phyloP scores from a whole-genome alignment of 2,888 invertebrate genomes.

The Strigamia crassipes region DNA sequence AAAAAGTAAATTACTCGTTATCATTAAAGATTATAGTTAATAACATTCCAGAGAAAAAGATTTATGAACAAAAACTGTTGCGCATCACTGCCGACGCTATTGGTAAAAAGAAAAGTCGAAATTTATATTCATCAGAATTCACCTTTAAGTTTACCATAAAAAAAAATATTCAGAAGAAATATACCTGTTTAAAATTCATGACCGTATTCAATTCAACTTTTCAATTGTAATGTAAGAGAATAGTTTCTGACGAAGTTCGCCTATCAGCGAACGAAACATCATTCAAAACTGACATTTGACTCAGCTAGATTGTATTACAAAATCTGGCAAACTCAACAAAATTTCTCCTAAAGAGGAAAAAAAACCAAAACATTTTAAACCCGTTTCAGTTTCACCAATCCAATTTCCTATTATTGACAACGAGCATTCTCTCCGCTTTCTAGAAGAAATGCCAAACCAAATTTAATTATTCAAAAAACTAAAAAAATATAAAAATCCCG shows the following conservation, averaged over 20 bases:
- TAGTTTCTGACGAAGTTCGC: not conserved
- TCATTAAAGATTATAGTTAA: not conserved
- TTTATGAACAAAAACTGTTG: not conserved
- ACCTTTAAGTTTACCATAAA: not conserved
- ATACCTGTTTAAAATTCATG: not conserved
- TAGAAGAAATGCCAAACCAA: no score
- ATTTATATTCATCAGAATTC: not conserved
- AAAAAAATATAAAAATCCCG: no score
- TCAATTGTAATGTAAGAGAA: not conserved
- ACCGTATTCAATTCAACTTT: not conserved
- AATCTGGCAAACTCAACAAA: not conserved
- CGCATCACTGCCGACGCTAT: no score
- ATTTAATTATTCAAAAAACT: no score
- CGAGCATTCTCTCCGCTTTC: not conserved
- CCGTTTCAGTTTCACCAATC: not conserved
- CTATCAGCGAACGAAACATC: not conserved
- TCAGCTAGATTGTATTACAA: not conserved
- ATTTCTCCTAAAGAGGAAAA: not conserved
- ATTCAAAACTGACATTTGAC: not conserved
- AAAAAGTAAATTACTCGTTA: not conserved
- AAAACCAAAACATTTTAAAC: not conserved
- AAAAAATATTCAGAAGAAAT: not conserved
- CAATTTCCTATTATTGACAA: not conserved
- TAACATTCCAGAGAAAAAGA: not conserved
- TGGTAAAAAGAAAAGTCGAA: no score